These are phyloP conservation scores for Cheilosia grossa DNA, from an alignment of 2,888 invertebrate genomes.

Conservation along the genomic window DNA sequence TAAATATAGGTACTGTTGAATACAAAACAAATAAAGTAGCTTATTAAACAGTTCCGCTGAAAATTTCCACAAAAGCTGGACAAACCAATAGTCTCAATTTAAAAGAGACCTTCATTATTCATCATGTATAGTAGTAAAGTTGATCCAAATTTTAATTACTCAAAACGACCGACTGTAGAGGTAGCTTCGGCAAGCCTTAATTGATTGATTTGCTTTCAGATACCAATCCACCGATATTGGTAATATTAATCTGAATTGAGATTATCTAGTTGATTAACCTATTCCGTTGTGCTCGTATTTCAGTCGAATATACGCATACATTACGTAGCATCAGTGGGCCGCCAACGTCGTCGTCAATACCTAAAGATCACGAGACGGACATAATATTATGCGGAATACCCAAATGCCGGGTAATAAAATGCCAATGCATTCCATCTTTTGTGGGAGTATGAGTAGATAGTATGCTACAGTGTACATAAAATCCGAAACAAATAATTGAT, in stretches of 20 bases:
- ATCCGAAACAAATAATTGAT: conserved; percentile 37
- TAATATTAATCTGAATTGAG: conserved; percentile 30
- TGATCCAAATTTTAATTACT: conserved; percentile 36
- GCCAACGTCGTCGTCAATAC: too few species aligned
- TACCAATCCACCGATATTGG: conserved; percentile 26
- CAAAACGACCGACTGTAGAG: conserved; percentile 24
- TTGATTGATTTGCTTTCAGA: conserved; percentile 36
- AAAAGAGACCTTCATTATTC: conserved; percentile 2
- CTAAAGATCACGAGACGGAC: neutral
- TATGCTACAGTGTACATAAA: conserved; percentile 13
- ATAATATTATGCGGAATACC: conserved; percentile 1
- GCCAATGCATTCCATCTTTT: conserved; percentile 25
- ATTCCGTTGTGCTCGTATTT: neutral
- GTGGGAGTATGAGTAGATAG: conserved; percentile 22
- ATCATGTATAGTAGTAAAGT: neutral
- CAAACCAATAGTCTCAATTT: conserved; percentile 7
- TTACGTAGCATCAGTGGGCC: too few species aligned
- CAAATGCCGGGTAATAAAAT: conserved; percentile 39
- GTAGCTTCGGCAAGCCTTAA: neutral
- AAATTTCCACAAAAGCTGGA: conserved; percentile 1
- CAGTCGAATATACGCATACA: conserved; percentile 1
- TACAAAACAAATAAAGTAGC: neutral
- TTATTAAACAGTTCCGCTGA: neutral
- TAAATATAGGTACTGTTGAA: neutral
- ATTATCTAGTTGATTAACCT: conserved; percentile 17